These are phyloP conservation scores for Ceramica pisi DNA, from an alignment of 2,888 invertebrate species.

Conservation along the genomic window DNA sequence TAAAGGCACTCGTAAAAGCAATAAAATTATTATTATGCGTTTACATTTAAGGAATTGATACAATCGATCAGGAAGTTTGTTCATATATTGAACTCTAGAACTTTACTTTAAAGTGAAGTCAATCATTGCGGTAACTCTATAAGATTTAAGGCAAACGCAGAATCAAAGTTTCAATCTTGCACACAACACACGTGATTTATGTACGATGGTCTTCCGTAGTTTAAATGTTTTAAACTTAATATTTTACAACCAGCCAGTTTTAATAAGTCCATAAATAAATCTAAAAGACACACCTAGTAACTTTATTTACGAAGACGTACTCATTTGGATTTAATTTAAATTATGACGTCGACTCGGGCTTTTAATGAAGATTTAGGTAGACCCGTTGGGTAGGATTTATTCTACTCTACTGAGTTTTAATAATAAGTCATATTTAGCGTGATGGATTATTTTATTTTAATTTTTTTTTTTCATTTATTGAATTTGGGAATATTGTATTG, in stretches of 20 bases:
- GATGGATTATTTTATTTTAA: conserved; percentile 9
- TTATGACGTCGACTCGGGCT: conserved; percentile 11
- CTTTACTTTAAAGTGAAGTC: conserved; percentile 8
- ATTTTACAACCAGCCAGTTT: conserved; percentile 27
- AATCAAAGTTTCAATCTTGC: conserved; percentile 24
- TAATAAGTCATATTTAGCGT: conserved; percentile 17
- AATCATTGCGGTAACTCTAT: conserved; percentile 10
- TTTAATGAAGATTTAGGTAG: conserved; percentile 36
- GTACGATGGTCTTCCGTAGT: not conserved
- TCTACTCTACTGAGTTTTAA: conserved; percentile 9
- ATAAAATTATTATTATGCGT: conserved; percentile 18
- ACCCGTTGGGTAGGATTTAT: conserved; percentile 31
- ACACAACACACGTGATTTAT: conserved; percentile 21
- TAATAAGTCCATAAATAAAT: conserved; percentile 43
- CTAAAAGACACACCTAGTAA: conserved; percentile 19
- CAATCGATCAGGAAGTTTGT: conserved; percentile 20
- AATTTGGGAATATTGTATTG: not conserved
- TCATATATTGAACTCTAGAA: not conserved
- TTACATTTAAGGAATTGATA: conserved; percentile 18
- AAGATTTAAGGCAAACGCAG: conserved; percentile 23
- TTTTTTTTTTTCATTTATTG: not conserved
- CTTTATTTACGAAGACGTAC: conserved; percentile 29
- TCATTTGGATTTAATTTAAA: conserved; percentile 31
- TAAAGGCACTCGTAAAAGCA: conserved; percentile 26
- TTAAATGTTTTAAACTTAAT: conserved; percentile 16